Conservation (phyloP, 2,113 vertebrate genomes). For the Callionymus lyra region DNA sequence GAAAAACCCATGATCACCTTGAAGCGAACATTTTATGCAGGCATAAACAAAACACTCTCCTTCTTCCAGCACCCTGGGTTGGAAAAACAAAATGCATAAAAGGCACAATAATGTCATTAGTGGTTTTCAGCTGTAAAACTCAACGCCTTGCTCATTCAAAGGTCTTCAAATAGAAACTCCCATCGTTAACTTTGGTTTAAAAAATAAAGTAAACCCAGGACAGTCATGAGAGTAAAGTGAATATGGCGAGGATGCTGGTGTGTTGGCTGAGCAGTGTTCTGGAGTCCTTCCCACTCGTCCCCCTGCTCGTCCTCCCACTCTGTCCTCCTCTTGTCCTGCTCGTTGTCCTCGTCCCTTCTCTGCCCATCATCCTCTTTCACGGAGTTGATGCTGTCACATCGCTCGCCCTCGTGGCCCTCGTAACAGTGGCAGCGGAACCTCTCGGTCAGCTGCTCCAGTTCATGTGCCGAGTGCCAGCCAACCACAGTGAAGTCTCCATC, state of each 20-base stretch:
- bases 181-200: not conserved
- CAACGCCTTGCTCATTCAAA: too few relatives aligned
- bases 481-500: slow-evolving; percentile 54
- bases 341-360: slow-evolving; percentile 7
- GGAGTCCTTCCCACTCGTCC: not conserved
- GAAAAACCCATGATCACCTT: too few relatives aligned
- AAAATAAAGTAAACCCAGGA: not conserved
- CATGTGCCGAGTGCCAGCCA: slow-evolving; percentile 52
- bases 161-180: too few relatives aligned
- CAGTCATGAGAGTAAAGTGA: slow-evolving; percentile 6
- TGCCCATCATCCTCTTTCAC: slow-evolving; percentile 36
- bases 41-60: too few relatives aligned
- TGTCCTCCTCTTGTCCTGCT: slow-evolving; percentile 27
- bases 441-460: slow-evolving; percentile 50
- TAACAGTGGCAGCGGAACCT: slow-evolving; percentile 75
- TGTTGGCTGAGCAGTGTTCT: slow-evolving; percentile 21
- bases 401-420: slow-evolving; percentile 59
- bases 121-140: too few relatives aligned
- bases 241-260: not conserved
- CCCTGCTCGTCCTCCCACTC: slow-evolving; percentile 42
- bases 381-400: slow-evolving; percentile 54
- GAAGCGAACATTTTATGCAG: too few relatives aligned
- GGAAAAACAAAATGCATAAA: too few relatives aligned
- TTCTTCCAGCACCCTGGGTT: too few relatives aligned
- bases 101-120: too few relatives aligned